Conservation (phyloP, 2,888 invertebrate genomes). For the Coenonympha arcania region DNA sequence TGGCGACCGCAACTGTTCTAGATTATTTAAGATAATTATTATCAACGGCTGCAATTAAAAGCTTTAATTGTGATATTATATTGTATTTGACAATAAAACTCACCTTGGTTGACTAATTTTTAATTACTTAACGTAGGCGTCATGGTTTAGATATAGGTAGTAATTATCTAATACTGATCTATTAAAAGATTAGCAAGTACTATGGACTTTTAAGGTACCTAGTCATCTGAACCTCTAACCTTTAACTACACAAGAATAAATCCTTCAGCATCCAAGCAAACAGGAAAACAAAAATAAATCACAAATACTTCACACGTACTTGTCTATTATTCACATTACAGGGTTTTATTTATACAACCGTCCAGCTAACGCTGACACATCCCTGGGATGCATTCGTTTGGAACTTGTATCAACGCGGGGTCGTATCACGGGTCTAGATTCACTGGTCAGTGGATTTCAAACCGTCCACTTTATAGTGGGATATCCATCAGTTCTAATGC, state of each 20-base stretch:
- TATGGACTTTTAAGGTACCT: not conserved
- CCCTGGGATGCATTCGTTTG: conserved; percentile 22
- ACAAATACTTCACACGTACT: conserved; percentile 23
- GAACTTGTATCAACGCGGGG: conserved; percentile 25
- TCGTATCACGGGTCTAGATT: conserved; percentile 32
- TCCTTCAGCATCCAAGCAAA: conserved; percentile 5
- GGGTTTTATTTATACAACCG: conserved; percentile 59
- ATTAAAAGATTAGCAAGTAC: not conserved
- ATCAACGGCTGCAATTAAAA: not conserved
- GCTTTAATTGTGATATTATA: not conserved
- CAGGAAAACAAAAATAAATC: conserved; percentile 17
- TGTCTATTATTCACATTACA: conserved; percentile 60
- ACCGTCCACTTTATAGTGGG: conserved; percentile 52
- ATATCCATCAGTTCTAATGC: conserved; percentile 39
- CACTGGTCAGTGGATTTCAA: not conserved
- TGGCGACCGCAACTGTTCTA: conserved; percentile 21
- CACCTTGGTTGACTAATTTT: not conserved
- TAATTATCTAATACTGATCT: no score
- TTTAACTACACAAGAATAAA: conserved; percentile 5
- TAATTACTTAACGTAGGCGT: not conserved
- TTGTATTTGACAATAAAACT: no score
- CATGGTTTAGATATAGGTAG: no score
- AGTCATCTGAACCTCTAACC: not conserved
- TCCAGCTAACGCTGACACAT: conserved; percentile 52
- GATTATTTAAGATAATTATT: conserved; percentile 13